Evolutionary conservation across 2,797 vertebrate species (phyloP), one percentile per base, ranked within the genome.

Genomic region (Liparis tanakae): DNA sequence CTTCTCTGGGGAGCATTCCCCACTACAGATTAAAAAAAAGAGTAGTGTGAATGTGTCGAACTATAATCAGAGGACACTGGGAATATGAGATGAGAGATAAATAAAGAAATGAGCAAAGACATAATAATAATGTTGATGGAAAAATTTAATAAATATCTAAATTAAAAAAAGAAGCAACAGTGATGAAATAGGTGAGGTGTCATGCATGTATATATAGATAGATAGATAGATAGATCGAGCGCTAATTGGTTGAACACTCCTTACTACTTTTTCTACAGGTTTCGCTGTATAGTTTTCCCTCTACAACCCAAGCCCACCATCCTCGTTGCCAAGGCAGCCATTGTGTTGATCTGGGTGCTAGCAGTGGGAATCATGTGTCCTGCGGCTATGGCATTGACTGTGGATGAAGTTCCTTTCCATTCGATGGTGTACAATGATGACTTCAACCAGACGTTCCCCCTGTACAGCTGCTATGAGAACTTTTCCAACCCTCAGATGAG

Each of bases 201-300:
- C 41, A 44, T 44, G 15, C 41, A n/a, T n/a, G 4, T 44, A 44
- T 44, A n/a, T n/a, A n/a, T n/a, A n/a, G n/a, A n/a, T n/a, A n/a
- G n/a, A n/a, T n/a, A n/a, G n/a, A n/a, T n/a, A n/a, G n/a, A n/a
- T n/a, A n/a, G n/a, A n/a, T n/a, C n/a, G n/a, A n/a, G n/a, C n/a
- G n/a, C 41, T 70, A 67, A 78, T 44, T 6, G 18, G 12, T 50
- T 7, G 1, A 20, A 5, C 67, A 18, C n/a, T 53, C 4, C 59
- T 70, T n/a, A 70, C 53, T 72, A 13, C 12, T 68, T 36, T 30
- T 62, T 14, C 57, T 25, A 7, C 78, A 95, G 95, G 89, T 95
- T 95, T 80, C 93, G 92, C 25, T 95, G 94, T 74, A 94, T 96
- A 10, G 91, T 96, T n/a, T 94, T 89, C 72, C 95, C 95, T 50